Conservation (phyloP, 2,888 invertebrate species). For the Caenorhabditis sp. region DNA sequence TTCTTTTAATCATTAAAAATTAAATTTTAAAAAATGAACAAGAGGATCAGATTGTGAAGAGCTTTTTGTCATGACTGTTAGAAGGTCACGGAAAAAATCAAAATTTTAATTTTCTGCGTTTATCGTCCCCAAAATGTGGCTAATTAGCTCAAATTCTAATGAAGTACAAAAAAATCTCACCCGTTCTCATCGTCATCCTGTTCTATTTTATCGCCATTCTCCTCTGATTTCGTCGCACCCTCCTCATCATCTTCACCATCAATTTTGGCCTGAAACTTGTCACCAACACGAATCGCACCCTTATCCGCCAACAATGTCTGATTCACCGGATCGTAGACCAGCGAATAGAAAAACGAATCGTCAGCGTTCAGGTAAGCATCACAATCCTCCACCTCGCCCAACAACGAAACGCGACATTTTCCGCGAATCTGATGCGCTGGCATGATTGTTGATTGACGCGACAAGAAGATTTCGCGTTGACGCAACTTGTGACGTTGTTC, state of each 20-base stretch:
- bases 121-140: neutral
- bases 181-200: constrained; percentile 41
- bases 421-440: constrained; percentile 97
- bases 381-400: constrained; percentile 97
- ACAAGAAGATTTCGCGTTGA: constrained; percentile 96
- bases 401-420: constrained; percentile 96
- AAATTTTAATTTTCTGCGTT: neutral
- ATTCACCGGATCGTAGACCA: constrained; percentile 98
- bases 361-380: constrained; percentile 88
- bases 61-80: too few species aligned
- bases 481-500: constrained; percentile 55
- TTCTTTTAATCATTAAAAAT: too few species aligned
- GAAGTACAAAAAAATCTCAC: too few species aligned
- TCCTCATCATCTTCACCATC: constrained; percentile 32
- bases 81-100: too few species aligned
- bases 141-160: constrained; percentile 7
- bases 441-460: constrained; percentile 90
- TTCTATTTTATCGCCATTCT: constrained; percentile 24
- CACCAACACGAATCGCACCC: constrained; percentile 86
- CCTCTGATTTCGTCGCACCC: constrained; percentile 16
- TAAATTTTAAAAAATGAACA: too few species aligned
- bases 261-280: constrained; percentile 86
- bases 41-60: too few species aligned
- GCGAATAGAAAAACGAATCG: constrained; percentile 99
- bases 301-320: constrained; percentile 98